A percentile compares a stretch with the other conserved stretches of the same genome.
These are phyloP conservation scores for Orchestia grillus DNA, from an alignment of 1,140 invertebrate species.

Conservation along the genomic window DNA sequence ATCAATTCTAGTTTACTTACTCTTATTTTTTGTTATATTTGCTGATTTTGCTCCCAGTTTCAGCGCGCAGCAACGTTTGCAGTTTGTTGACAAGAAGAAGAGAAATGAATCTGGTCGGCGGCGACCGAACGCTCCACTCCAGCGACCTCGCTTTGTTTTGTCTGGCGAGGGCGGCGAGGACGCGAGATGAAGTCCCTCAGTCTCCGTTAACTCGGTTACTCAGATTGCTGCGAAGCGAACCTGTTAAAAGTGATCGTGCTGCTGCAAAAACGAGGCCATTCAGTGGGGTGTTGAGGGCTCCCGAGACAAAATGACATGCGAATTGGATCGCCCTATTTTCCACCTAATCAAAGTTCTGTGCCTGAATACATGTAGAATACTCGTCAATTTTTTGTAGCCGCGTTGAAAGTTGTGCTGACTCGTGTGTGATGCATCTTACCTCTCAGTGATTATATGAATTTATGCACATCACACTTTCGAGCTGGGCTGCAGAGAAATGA, in stretches of 20 bases:
- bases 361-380: neutral
- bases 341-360: neutral
- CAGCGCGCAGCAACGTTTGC: neutral
- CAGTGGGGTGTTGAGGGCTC: neutral
- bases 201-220: conserved; percentile 27
- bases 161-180: neutral
- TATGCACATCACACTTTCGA: neutral
- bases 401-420: neutral
- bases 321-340: neutral
- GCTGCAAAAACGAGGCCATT: neutral
- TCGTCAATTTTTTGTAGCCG: neutral
- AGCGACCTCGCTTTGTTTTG: neutral
- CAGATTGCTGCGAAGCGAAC: conserved; percentile 2
- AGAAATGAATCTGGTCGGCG: neutral
- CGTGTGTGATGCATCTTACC: neutral
- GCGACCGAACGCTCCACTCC: neutral
- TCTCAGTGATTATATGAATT: neutral
- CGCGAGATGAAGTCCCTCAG: neutral
- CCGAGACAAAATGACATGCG: neutral
- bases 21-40: too few species aligned
- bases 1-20: too few species aligned
- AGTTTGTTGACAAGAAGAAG: neutral
- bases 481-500: neutral
- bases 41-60: neutral
- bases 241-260: neutral